Conservation (phyloP, 1,140 invertebrate genomes). For the Littorina saxatilis region DNA sequence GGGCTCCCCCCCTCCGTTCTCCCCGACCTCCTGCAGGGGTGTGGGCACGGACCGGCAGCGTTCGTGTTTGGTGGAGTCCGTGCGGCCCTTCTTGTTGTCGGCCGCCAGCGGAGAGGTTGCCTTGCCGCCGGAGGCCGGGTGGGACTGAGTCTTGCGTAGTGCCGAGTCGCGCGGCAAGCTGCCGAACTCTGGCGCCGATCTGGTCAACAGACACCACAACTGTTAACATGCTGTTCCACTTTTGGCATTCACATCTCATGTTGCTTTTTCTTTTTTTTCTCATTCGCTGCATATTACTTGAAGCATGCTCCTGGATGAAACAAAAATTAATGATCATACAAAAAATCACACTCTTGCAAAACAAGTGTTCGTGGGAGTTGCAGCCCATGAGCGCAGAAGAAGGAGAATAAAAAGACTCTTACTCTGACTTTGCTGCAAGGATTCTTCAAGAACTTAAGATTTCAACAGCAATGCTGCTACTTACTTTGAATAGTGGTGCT, state of each 20-base stretch:
- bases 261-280: background rate
- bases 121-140: conserved; percentile 55
- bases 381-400: too few relatives aligned
- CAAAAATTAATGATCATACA: too few relatives aligned
- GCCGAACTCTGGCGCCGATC: conserved; percentile 76
- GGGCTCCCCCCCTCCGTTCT: conserved; percentile 38
- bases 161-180: conserved; percentile 66
- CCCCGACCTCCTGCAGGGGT: conserved; percentile 43
- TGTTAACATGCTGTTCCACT: background rate
- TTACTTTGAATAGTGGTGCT: too few relatives aligned
- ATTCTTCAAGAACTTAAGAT: too few relatives aligned
- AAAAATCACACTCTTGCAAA: too few relatives aligned
- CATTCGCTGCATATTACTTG: background rate
- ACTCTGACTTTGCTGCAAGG: too few relatives aligned
- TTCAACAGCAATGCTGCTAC: too few relatives aligned
- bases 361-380: too few relatives aligned
- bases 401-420: too few relatives aligned
- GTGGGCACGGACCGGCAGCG: conserved; percentile 68
- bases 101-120: conserved; percentile 46
- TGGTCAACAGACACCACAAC: conserved; percentile 50
- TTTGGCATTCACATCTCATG: background rate
- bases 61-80: conserved; percentile 57
- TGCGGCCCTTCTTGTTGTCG: conserved; percentile 48
- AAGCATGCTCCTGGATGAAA: too few relatives aligned
- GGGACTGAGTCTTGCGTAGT: conserved; percentile 75